Evolutionary conservation across 2,888 invertebrate genomes (phyloP).

Genomic region (Zygogramma bicolorata): DNA sequence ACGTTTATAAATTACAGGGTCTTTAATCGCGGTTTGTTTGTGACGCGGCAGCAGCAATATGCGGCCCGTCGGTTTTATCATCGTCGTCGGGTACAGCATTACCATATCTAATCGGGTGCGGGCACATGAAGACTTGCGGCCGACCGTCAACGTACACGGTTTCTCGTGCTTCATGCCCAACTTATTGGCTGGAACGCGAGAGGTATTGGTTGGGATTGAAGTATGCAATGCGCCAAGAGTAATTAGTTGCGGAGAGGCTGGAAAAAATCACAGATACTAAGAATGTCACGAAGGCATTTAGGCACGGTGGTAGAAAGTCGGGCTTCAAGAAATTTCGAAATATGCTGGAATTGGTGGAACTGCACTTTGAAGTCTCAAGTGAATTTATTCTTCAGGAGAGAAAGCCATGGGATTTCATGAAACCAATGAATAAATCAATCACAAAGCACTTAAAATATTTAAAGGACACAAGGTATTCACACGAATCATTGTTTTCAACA

Average conservation of each 20-base stretch:
- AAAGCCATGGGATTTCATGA: too few relatives aligned
- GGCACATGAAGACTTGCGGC: slow-evolving; percentile 21
- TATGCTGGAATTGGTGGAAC: neutral
- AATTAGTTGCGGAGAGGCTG: neutral
- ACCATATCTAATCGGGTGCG: slow-evolving; percentile 45
- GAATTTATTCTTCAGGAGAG: too few relatives aligned
- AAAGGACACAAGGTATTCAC: too few relatives aligned
- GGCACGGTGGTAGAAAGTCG: neutral
- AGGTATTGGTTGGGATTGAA: neutral
- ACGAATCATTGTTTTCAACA: too few relatives aligned
- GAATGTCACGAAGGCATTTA: neutral
- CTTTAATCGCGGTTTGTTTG: slow-evolving; percentile 41
- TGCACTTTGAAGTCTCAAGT: too few relatives aligned
- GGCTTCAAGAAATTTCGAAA: neutral
- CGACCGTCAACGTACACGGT: neutral
- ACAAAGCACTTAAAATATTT: too few relatives aligned
- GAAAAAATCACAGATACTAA: neutral
- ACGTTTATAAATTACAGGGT: slow-evolving; percentile 40
- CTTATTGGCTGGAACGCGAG: neutral
- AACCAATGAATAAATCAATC: too few relatives aligned
- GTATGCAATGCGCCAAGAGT: neutral
- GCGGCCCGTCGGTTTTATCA: slow-evolving; percentile 39
- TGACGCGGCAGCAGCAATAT: slow-evolving; percentile 40
- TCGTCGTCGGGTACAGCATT: slow-evolving; percentile 39
- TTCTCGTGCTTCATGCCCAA: slow-evolving; percentile 1